Evolutionary conservation across 2,888 invertebrate genomes (phyloP).

Genomic region (Hoplodrina blanda): DNA sequence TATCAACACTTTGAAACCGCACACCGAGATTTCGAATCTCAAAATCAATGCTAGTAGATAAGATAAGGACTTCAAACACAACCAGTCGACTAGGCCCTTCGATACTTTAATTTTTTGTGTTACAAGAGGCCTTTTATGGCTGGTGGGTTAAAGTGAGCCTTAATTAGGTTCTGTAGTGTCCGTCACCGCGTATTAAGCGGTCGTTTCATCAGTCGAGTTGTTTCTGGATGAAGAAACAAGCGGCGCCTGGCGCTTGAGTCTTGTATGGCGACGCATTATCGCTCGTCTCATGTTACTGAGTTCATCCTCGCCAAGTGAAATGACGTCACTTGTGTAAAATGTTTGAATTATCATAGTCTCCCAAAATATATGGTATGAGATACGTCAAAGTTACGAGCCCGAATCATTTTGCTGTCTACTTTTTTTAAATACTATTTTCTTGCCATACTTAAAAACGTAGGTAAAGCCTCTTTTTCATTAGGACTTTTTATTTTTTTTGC

Average conservation of each 20-base stretch:
- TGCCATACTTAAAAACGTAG: no score
- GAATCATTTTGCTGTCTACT: background rate
- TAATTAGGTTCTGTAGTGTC: constrained; percentile 89
- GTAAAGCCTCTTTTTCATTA: no score
- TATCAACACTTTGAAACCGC: constrained; percentile 81
- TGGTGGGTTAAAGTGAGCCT: constrained; percentile 77
- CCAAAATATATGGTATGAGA: background rate
- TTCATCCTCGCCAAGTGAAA: constrained; percentile 42
- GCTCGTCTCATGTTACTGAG: constrained; percentile 82
- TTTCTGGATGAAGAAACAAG: constrained; percentile 85
- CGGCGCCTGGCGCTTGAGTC: constrained; percentile 83
- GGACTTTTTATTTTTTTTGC: background rate
- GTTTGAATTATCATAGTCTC: constrained; percentile 8
- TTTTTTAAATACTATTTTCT: background rate
- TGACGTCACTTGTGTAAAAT: constrained; percentile 49
- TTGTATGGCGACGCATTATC: constrained; percentile 80
- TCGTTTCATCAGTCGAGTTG: constrained; percentile 87
- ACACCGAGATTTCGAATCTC: constrained; percentile 86
- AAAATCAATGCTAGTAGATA: constrained; percentile 87
- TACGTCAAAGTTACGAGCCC: background rate
- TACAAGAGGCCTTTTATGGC: constrained; percentile 61
- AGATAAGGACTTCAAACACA: constrained; percentile 81
- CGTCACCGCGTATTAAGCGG: constrained; percentile 87
- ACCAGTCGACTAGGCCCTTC: constrained; percentile 69
- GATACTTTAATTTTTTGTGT: constrained; percentile 15